phyloP scores from a whole-genome alignment of 2,797 vertebrate genomes.

The Falco berigora region DNA sequence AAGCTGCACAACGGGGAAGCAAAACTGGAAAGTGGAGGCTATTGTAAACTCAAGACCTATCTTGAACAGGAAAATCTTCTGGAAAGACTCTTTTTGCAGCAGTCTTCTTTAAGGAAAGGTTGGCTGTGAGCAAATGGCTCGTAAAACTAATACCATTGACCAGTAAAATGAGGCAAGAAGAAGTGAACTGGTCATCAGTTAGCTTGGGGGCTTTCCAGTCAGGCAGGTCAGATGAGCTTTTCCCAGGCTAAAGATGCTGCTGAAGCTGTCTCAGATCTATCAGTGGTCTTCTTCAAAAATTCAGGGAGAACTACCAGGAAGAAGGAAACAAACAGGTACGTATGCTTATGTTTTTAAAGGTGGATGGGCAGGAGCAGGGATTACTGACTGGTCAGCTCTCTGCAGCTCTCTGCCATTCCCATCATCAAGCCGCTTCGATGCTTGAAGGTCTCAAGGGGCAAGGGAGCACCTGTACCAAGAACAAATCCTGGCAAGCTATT shows the following conservation, averaged over 20 bases:
- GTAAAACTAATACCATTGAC: neutral
- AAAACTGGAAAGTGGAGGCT: fast-evolving
- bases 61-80: neutral
- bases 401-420: neutral
- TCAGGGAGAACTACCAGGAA: neutral
- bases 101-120: neutral
- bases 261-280: neutral
- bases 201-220: neutral
- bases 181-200: neutral
- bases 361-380: neutral
- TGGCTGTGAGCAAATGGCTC: neutral
- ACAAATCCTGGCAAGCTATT: neutral
- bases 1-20: neutral
- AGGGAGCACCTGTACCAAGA: neutral
- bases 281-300: neutral
- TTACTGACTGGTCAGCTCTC: neutral
- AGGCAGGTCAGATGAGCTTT: neutral
- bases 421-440: neutral
- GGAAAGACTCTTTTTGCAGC: neutral
- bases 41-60: neutral
- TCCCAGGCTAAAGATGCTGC: neutral
- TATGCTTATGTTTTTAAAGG: neutral
- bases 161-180: neutral
- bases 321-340: neutral
- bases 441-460: neutral